Evolutionary conservation across 2,113 vertebrate genomes (phyloP), one percentile per base, ranked within the genome.

Genomic region (Ptilorrhoa leucosticta): DNA sequence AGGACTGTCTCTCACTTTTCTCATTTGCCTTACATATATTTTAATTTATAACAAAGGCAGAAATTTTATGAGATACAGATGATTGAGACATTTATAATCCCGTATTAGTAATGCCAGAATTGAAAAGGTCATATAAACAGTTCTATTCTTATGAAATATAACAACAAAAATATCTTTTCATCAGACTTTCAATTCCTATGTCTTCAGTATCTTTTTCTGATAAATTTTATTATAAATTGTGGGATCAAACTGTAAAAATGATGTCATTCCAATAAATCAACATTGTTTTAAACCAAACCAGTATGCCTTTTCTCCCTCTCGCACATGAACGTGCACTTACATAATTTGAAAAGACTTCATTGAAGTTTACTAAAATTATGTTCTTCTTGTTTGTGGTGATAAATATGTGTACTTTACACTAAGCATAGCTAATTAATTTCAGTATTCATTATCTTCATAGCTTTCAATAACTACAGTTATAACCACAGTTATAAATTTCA

Each of bases 311-410:
- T 57, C 12, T 82, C 5, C 11, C 6, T 42, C 27, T 69, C 3
- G 2, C 12, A 30, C 5, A 14, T 33, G 2, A 6, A 22, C 10
- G 6, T 7, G 28, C 10, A 15, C 4, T 66, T 50, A 44, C 6
- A 51, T 33, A 44, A 37, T 44, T 51, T 60, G 44, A 31, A 54
- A 58, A 51, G 5, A 18, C 1, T 1, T 44, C 17, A 44, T 6
- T 60, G 27, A 76, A 37, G 0, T 22, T 15, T 70, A 19, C 21
- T 82, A 27, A 85, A 33, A 54, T 64, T 37, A 27, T 17, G 5
- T 68, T 76, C 11, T 33, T 75, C 27, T 39, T 81, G 8, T 50
- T 76, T 71, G n/a, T 85, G 44, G 15, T 72, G n/a, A 69, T 39
- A 88, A 68, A 72, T 64, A 31, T 14, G 4, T 51, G 17, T 19